Conservation (phyloP, 2,113 vertebrate genomes). For the Callopanchax toddi region DNA sequence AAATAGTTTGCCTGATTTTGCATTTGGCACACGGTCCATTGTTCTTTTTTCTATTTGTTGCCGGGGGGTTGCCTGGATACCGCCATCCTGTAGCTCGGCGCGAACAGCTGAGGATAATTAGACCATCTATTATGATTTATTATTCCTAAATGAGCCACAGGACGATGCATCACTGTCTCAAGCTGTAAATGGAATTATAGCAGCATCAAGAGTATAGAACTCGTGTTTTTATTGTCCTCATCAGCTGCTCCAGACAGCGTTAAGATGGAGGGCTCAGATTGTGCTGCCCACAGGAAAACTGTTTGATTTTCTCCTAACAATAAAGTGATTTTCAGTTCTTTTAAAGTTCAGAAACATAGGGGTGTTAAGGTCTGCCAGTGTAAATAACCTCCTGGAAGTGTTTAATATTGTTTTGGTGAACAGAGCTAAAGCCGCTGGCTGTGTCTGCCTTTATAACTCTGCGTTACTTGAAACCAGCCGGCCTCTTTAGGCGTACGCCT, state of each 20-base stretch:
- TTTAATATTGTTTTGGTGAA: conserved; percentile 18
- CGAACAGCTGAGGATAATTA: conserved; percentile 55
- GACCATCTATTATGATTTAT: conserved; percentile 59
- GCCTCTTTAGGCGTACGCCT: background rate
- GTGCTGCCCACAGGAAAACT: background rate
- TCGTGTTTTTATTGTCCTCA: background rate
- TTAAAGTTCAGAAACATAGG: background rate
- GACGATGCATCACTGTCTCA: conserved; percentile 52
- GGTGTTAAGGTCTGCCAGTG: background rate
- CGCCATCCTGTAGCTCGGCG: conserved; percentile 39
- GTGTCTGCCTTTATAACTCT: background rate
- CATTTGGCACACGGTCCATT: conserved; percentile 21
- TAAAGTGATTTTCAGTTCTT: background rate
- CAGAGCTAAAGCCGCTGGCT: conserved; percentile 26
- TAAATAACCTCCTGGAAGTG: conserved; percentile 13
- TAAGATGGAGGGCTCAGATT: conserved; percentile 16
- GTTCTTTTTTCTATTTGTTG: conserved; percentile 55
- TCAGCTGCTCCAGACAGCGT: conserved; percentile 15
- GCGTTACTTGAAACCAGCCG: conserved; percentile 11
- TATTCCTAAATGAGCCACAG: conserved; percentile 49
- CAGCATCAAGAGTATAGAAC: conserved; percentile 7
- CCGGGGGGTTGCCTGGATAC: conserved; percentile 62
- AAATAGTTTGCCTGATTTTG: conserved; percentile 43
- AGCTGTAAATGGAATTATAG: conserved; percentile 45
- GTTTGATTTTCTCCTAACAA: background rate